phyloP scores from a whole-genome alignment of 2,797 vertebrate species.

The Fundulus diaphanus region DNA sequence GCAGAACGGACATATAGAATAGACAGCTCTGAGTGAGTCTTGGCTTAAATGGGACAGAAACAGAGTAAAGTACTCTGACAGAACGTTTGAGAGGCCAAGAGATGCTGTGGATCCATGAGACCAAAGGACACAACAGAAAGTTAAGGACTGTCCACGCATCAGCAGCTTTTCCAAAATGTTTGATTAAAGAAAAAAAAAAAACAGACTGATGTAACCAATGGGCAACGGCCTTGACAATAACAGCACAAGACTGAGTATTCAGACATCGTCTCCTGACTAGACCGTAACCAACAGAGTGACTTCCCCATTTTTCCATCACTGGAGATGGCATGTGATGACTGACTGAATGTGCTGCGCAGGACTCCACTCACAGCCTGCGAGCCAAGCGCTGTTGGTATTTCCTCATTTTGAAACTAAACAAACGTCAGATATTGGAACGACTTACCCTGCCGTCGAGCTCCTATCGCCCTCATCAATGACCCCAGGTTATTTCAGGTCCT shows the following conservation, averaged over 20 bases:
- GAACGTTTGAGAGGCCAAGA: neutral
- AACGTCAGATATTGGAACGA: too few relatives aligned
- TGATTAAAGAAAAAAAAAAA: neutral
- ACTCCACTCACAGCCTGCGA: too few relatives aligned
- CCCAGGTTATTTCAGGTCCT: too few relatives aligned
- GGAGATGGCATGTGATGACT: neutral
- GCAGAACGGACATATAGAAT: neutral
- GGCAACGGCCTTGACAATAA: neutral
- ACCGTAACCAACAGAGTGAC: conserved; percentile 19
- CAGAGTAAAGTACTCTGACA: neutral
- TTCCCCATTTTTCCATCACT: conserved; percentile 22
- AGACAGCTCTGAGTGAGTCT: neutral
- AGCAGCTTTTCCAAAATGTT: neutral
- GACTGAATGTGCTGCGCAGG: too few relatives aligned
- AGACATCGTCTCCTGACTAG: conserved; percentile 14
- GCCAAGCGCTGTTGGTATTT: too few relatives aligned
- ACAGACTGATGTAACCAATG: conserved; percentile 2
- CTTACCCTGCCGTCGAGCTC: too few relatives aligned
- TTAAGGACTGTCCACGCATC: neutral
- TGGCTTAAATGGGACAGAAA: neutral
- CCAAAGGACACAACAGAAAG: neutral
- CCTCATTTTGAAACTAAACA: too few relatives aligned
- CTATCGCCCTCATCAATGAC: too few relatives aligned
- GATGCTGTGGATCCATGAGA: neutral
- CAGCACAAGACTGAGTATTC: neutral